phyloP scores from a whole-genome alignment of 2,113 vertebrate species.

The Machaerirhynchus nigripectus region DNA sequence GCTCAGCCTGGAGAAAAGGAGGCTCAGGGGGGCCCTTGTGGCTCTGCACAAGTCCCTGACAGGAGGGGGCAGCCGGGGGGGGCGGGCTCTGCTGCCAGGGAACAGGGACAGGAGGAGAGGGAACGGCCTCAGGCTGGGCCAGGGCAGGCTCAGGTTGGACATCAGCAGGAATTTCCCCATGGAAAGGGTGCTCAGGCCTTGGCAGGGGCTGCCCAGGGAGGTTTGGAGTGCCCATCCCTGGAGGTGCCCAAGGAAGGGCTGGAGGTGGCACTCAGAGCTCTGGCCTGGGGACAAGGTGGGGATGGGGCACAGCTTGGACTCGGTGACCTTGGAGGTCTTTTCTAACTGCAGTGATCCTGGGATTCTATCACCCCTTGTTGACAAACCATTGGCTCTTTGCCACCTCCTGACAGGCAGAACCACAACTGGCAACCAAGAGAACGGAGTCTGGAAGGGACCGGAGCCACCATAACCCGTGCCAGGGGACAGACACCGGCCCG shows the following conservation, averaged over 20 bases:
- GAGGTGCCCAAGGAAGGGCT: background rate
- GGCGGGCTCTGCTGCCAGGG: background rate
- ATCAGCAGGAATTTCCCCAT: background rate
- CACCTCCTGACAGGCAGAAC: background rate
- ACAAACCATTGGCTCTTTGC: background rate
- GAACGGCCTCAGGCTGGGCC: background rate
- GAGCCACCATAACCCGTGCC: background rate
- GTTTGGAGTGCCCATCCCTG: background rate
- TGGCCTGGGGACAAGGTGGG: background rate
- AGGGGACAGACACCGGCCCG: background rate
- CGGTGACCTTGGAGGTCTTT: fast-evolving
- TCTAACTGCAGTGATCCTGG: background rate
- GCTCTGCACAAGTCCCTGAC: background rate
- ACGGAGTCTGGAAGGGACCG: background rate
- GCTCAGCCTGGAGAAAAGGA: background rate
- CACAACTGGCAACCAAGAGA: background rate
- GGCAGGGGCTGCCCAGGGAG: background rate
- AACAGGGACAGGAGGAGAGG: background rate
- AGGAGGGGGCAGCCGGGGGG: background rate
- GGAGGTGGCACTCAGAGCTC: fast-evolving
- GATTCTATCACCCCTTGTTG: background rate
- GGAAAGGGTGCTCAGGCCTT: background rate
- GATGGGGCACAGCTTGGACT: fast-evolving
- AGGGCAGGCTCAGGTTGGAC: background rate
- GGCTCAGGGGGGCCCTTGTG: background rate